These are phyloP conservation scores for Leptatherina wallacei DNA, from an alignment of 2,797 vertebrate species.

Conservation along the genomic window DNA sequence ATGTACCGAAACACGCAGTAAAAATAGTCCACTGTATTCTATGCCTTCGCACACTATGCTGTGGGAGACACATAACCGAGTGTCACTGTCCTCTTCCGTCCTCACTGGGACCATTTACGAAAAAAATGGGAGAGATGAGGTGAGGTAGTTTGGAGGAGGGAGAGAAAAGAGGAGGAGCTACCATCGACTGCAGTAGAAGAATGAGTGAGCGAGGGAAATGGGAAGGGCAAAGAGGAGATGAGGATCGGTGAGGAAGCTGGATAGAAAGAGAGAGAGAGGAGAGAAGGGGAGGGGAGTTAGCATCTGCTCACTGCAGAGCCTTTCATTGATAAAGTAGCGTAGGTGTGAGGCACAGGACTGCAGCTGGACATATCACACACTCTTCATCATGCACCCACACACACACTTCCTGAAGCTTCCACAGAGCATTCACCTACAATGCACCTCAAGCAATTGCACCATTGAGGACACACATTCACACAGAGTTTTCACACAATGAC, in stretches of 20 bases:
- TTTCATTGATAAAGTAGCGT: slow-evolving; percentile 79
- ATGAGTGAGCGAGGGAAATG: slow-evolving; percentile 47
- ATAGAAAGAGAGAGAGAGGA: slow-evolving; percentile 25
- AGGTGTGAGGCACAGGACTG: slow-evolving; percentile 48
- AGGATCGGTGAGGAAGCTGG: slow-evolving; percentile 41
- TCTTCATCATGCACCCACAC: slow-evolving; percentile 47
- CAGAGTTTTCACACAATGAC: slow-evolving; percentile 17
- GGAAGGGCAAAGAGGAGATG: slow-evolving; percentile 55
- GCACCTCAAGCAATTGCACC: slow-evolving; percentile 31
- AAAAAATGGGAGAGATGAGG: slow-evolving; percentile 16
- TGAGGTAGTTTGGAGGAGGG: slow-evolving; percentile 20
- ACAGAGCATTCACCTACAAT: slow-evolving; percentile 29
- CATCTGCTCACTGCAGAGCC: slow-evolving; percentile 72
- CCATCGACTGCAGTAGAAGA: slow-evolving; percentile 66
- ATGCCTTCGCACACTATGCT: slow-evolving; percentile 6
- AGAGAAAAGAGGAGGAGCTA: slow-evolving; percentile 39
- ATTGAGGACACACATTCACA: slow-evolving; percentile 28
- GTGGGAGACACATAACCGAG: slow-evolving; percentile 3
- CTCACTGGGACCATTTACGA: slow-evolving; percentile 35
- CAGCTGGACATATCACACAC: slow-evolving; percentile 62
- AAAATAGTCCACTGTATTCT: slow-evolving; percentile 3
- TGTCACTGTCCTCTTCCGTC: slow-evolving; percentile 24
- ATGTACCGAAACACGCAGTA: slow-evolving; percentile 14
- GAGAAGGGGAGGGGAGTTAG: slow-evolving; percentile 41
- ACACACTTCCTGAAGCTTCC: slow-evolving; percentile 54